Evolutionary conservation across 2,113 vertebrate genomes (phyloP).

Genomic region (Aramus guarauna): DNA sequence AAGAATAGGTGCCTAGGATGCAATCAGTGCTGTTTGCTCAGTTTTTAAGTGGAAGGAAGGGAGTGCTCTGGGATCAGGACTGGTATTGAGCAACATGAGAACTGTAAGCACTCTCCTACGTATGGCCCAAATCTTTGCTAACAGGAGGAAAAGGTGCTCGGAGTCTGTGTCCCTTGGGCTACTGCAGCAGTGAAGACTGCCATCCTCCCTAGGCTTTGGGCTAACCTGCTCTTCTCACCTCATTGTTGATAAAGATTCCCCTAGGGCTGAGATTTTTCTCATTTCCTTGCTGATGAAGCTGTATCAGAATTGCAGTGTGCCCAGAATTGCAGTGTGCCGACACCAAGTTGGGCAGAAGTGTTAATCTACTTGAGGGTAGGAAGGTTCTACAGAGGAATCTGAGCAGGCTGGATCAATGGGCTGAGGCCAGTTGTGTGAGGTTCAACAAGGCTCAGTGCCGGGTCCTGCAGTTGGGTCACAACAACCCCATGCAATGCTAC

Average conservation of each 20-base stretch:
- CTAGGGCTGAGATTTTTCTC: not conserved
- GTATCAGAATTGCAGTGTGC: not conserved
- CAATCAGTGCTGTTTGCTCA: not conserved
- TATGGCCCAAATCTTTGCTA: not conserved
- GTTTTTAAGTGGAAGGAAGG: not conserved
- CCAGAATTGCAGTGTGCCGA: not conserved
- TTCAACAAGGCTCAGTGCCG: too few relatives aligned
- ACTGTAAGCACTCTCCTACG: not conserved
- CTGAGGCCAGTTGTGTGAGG: too few relatives aligned
- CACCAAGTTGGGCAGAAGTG: too few relatives aligned
- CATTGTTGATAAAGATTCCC: not conserved
- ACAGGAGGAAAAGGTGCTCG: not conserved
- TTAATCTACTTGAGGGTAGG: too few relatives aligned
- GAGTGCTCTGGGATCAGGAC: not conserved
- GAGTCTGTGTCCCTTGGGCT: not conserved
- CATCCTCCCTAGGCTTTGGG: not conserved
- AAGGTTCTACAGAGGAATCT: too few relatives aligned
- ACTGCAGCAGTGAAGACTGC: not conserved
- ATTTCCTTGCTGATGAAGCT: not conserved
- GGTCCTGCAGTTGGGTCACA: too few relatives aligned
- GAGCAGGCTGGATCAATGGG: too few relatives aligned
- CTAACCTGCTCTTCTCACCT: not conserved
- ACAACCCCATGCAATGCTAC: too few relatives aligned
- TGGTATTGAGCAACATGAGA: not conserved
- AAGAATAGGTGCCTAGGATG: not conserved